Evolutionary conservation across 2,888 invertebrate species (phyloP), one percentile per base, ranked within the genome.

Genomic region (Galerucella calmariensis): DNA sequence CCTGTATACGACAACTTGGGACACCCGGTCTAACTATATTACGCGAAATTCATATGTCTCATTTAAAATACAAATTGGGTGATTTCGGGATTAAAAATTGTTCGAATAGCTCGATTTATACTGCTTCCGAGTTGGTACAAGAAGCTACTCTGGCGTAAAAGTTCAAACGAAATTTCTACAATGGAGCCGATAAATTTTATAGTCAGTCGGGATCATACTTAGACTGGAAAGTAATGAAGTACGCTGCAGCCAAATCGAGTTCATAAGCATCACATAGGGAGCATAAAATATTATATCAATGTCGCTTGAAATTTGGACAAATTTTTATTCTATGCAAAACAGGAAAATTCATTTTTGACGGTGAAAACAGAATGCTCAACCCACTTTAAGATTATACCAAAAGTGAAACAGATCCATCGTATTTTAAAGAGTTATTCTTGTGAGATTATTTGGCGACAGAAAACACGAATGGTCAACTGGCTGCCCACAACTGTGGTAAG

Each of bases 31-130:
- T 48, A 48, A 48, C 0, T 41, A 41, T 41, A 41, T 41, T 41
- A 41, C 8, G 51, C 8, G 51, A n/a, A 14, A 51, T 51, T 56
- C 20, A 16, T 10, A 2, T 56, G 10, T 16, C 10, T 3, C 16
- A 56, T 56, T 56, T 20, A 11, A 56, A 56, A 56, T 20, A 56
- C 56, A 56, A 56, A 56, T 56, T 56, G 16, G 11, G 56, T 56
- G 11, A 20, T 56, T 56, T 56, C 10, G n/a, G 5, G 53, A 53
- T 53, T 53, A 12, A 53, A 53, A 53, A 20, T 20, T 56, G 20
- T 9, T 20, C 16, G 16, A 56, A 20, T 11, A 56, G 11, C 20
- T 56, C 20, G 20, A 56, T n/a, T 14, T 56, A 20, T 56, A 20
- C 20, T 3, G 16, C 56, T 56, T 56, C 16, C 56, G 16, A 56